Base-by-base conservation (phyloP, 2,113 vertebrate species). In the Petromus typicus region DNA sequence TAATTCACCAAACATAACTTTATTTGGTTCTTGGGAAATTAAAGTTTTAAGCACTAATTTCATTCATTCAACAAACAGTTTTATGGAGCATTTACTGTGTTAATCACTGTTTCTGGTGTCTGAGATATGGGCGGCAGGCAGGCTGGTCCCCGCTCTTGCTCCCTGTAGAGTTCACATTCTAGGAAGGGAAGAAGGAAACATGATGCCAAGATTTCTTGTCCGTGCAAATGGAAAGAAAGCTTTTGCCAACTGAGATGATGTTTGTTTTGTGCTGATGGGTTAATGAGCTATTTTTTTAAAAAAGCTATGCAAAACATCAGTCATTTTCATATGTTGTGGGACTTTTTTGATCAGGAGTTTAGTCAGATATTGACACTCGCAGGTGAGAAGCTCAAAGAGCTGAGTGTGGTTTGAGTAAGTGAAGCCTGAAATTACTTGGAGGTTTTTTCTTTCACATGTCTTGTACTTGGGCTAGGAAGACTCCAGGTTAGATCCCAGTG, bases 61-160 rank as follows among this genome's bases (percentile, higher is more conserved):
- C 69, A 61, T 82, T 75, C n/a, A 61, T 54, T 92, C 45, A 80
- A 59, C 17, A 81, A 94, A 86, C 57, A 56, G 45, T 59, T 85
- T 61, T 90, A 75, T 23, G 80, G 59, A 48, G 48, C 45, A 59
- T 40, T 90, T 23, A 51, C 71, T 79, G 57, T 27, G 16, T 18
- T 67, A 40, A 43, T 57, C 32, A n/a, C n/a, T 54, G n/a, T 34
- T 59, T 76, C 34, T 14, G 22, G 9, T 75, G 25, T 30, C 51
- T 87, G 45, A 40, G 20, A n/a, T 80, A 45, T 40, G 6, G 20
- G 73, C 5, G 64, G 13, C 30, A 86, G 59, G 63, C 13, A 34
- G 45, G 22, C 14, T 32, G 37, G 4, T 23, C 61, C 37, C 23
- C 61, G 11, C n/a, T 23, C 10, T 84, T 25, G 16, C 40, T 45